Evolutionary conservation across 37 sponge, comb jelly and placozoan species (phyloP).

Genomic region (Lycopodina hypogea): DNA sequence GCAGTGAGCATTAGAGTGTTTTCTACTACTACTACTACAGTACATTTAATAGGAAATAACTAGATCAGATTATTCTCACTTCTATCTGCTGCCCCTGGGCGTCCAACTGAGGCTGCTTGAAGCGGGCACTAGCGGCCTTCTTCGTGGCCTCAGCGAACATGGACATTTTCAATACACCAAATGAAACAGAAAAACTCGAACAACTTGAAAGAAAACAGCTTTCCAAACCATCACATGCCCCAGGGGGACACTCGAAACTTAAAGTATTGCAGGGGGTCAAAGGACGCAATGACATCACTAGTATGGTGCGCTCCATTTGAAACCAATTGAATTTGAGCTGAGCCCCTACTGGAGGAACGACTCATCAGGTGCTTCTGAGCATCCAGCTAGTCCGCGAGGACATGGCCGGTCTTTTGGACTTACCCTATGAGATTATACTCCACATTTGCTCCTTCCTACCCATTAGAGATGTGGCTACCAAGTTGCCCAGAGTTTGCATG

Average conservation of each 20-base stretch:
- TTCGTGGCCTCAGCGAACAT: conserved; percentile 73
- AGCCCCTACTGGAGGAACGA: background rate
- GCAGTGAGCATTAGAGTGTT: too few species aligned
- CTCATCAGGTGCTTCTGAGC: too few species aligned
- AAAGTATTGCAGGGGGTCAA: background rate
- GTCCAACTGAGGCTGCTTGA: conserved; percentile 70
- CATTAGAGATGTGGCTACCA: background rate
- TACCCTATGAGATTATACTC: conserved; percentile 42
- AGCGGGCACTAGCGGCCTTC: conserved; percentile 65
- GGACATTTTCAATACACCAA: conserved; percentile 10
- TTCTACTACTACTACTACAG: too few species aligned
- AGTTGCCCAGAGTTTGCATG: conserved; percentile 18
- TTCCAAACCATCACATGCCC: background rate
- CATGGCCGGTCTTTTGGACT: conserved; percentile 8
- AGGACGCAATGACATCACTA: conserved; percentile 11
- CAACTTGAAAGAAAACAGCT: background rate
- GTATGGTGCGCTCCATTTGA: conserved; percentile 19
- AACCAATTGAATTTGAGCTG: background rate
- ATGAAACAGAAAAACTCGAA: background rate
- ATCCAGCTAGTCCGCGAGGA: too few species aligned
- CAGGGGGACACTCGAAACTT: too few species aligned
- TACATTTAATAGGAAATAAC: too few species aligned
- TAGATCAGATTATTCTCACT: conserved; percentile 21
- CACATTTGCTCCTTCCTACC: conserved; percentile 38
- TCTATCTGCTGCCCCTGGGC: conserved; percentile 72